Evolutionary conservation across 2,888 invertebrate species (phyloP), one percentile per base, ranked within the genome.

Genomic region (Spilarctia lutea): DNA sequence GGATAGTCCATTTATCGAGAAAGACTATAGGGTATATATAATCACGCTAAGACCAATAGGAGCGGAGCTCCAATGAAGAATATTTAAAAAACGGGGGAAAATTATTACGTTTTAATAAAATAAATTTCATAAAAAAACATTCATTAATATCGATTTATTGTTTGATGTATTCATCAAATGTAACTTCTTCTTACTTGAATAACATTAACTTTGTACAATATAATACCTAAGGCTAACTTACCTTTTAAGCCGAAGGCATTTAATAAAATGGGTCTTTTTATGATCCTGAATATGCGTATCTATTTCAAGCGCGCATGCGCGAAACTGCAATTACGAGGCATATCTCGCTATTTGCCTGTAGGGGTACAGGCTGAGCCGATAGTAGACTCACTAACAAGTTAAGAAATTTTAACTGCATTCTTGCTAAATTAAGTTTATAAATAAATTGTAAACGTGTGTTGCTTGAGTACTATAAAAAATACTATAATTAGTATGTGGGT

Each of bases 301-400:
- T 71, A 66, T 67, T 71, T 70, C 45, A 71, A 63, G 42, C 56
- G 73, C 66, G 67, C 81, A 83, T 80, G 74, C 70, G 67, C 66
- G 42, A 72, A 75, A 81, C 74, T 69, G 71, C 72, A 77, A 83
- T 83, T 81, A 83, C 20, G 70, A 42, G 27, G 20, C 67, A 45
- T 70, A 65, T 63, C 35, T 35, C 67, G 63, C 63, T 35, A 20
- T 30, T 80, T 67, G 71, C 56, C 82, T 72, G 71, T 18, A 70
- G 75, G 78, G 81, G 13, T 68, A 73, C 69, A 75, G 20, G 60
- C 72, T 74, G 67, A 71, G 39, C 66, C 52, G 70, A 74, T 77
- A 68, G 60, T 67, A n/a, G 18, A 27, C 52, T 42, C 27, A 35
- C 30, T 33, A 66, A 74, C 65, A 52, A 65, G 68, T 73, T 24